A percentile compares a stretch with the other conserved stretches of the same genome.
Conservation (phyloP, 2,888 invertebrate species). For the Drosophila histrio region DNA sequence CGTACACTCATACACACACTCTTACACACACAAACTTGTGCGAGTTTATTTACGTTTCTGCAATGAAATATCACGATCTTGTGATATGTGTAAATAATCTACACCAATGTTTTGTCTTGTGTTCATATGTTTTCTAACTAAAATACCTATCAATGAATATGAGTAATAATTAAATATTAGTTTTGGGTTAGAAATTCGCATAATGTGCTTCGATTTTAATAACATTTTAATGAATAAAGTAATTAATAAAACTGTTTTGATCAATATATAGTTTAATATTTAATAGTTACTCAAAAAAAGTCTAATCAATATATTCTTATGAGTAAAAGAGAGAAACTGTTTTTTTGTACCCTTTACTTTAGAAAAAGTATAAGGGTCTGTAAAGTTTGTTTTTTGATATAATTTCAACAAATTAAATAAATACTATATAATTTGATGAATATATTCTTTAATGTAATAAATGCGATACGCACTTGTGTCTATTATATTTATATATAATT, state of each 20-base stretch:
- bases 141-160: not conserved
- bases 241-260: not conserved
- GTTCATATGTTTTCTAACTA: not conserved
- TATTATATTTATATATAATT: too few relatives aligned
- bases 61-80: not conserved
- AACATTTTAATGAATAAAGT: not conserved
- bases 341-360: too few relatives aligned
- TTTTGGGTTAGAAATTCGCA: not conserved
- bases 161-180: not conserved
- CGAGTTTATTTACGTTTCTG: conserved; percentile 6
- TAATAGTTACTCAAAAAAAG: not conserved
- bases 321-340: too few relatives aligned
- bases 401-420: too few relatives aligned
- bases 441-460: not conserved
- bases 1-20: not conserved
- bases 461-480: not conserved
- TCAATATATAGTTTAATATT: too few relatives aligned
- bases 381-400: too few relatives aligned
- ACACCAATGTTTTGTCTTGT: not conserved
- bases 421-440: too few relatives aligned
- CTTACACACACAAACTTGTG: not conserved
- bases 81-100: conserved; percentile 3
- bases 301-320: not conserved
- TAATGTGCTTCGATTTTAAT: not conserved
- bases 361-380: too few relatives aligned